Conservation (phyloP, 1,140 invertebrate genomes). For the Drosophila lacteicornis region DNA sequence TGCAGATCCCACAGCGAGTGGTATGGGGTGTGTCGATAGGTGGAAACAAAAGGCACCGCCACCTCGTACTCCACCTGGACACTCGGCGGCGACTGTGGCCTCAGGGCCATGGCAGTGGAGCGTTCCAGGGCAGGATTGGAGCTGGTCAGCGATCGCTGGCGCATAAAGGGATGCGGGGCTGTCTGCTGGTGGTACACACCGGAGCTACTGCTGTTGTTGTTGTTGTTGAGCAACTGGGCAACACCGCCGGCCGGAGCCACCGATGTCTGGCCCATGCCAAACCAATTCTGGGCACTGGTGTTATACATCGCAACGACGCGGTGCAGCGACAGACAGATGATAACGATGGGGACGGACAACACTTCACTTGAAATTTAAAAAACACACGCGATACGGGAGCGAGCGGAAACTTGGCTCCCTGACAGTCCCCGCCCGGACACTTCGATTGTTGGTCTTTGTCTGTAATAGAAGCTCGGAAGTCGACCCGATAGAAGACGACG, state of each 20-base stretch:
- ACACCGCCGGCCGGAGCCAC: conserved; percentile 35
- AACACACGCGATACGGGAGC: conserved; percentile 15
- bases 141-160: conserved; percentile 71
- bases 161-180: conserved; percentile 58
- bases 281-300: conserved; percentile 78
- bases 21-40: conserved; percentile 82
- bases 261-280: conserved; percentile 65
- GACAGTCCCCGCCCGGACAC: conserved; percentile 49
- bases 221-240: conserved; percentile 59
- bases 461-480: not conserved
- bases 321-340: conserved; percentile 1
- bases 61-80: conserved; percentile 84
- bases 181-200: conserved; percentile 34
- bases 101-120: conserved; percentile 26
- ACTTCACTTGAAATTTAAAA: conserved; percentile 61
- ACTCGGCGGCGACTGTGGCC: conserved; percentile 66
- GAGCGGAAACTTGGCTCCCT: conserved; percentile 25
- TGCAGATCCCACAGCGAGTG: conserved; percentile 84
- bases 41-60: conserved; percentile 75
- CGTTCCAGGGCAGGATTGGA: conserved; percentile 80
- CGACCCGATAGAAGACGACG: conserved; percentile 24
- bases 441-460: not conserved
- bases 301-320: conserved; percentile 59
- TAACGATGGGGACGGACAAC: conserved; percentile 20
- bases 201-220: conserved; percentile 29